Percentiles rank a stretch among this genome's conserved stretches.
Evolutionary conservation across 2,888 invertebrate species (phyloP).

Genomic region (Dicyrtoma fusca): DNA sequence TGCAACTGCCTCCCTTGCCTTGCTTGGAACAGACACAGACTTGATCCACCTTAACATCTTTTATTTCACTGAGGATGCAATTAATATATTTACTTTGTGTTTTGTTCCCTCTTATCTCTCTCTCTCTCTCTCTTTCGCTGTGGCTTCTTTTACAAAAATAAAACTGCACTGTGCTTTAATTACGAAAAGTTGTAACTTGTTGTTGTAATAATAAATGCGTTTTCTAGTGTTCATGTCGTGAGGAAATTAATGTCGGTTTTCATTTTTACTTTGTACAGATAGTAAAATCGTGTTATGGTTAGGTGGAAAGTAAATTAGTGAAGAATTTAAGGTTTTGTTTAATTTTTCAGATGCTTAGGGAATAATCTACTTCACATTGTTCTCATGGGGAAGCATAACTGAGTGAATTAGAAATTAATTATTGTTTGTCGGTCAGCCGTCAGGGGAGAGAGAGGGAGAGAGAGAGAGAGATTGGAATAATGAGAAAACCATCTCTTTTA

Average conservation of each 20-base stretch:
- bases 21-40: slow-evolving; percentile 7
- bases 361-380: no score
- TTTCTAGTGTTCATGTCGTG: neutral
- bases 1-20: neutral
- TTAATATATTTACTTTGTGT: neutral
- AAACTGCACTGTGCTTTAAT: neutral
- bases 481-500: slow-evolving; percentile 5
- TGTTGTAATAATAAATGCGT: neutral
- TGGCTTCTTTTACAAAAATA: slow-evolving; percentile 1
- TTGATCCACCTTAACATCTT: slow-evolving; percentile 30
- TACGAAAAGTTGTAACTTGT: neutral
- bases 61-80: slow-evolving; percentile 16
- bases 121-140: neutral
- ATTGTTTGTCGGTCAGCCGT: neutral
- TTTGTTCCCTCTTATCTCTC: neutral
- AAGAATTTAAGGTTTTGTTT: no score
- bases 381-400: no score
- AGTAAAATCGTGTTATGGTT: neutral
- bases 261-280: neutral
- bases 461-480: no score
- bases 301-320: no score
- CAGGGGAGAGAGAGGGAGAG: neutral
- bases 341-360: no score
- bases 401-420: no score
- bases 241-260: neutral